Conservation (phyloP, 2,797 vertebrate species). For the Vireo griseus region DNA sequence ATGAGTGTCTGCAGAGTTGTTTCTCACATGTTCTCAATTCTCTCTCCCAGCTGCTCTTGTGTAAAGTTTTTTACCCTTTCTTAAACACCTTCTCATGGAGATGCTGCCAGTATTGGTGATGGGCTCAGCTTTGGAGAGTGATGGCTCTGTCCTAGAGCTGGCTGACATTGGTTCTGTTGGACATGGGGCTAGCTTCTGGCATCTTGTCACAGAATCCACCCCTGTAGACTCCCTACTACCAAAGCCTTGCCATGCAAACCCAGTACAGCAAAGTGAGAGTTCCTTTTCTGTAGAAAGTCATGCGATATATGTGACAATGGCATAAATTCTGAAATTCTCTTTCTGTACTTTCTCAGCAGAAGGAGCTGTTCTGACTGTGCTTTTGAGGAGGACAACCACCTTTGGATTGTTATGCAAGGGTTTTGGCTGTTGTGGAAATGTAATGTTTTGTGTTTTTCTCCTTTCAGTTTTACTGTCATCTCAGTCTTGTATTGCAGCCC, state of each 20-base stretch:
- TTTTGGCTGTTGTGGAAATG: background rate
- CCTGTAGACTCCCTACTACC: background rate
- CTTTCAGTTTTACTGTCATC: background rate
- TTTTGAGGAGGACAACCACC: background rate
- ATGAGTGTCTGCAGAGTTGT: no score
- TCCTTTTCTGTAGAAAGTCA: background rate
- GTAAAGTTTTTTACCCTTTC: background rate
- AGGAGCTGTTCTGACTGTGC: background rate
- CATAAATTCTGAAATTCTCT: background rate
- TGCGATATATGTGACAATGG: accelerated
- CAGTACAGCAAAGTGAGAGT: accelerated
- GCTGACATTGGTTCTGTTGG: background rate
- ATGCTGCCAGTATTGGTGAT: background rate
- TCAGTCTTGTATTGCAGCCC: background rate
- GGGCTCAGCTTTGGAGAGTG: background rate
- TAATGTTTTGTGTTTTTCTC: background rate
- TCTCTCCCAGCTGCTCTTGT: background rate
- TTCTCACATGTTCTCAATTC: background rate
- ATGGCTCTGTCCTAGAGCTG: background rate
- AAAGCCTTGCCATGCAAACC: background rate
- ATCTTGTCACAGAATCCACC: background rate
- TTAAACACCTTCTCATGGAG: accelerated
- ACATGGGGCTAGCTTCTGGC: background rate
- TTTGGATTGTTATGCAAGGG: background rate
- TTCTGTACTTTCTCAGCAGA: background rate